Evolutionary conservation across 1,140 invertebrate genomes (phyloP), one percentile per base, ranked within the genome.

Genomic region (Orussus abietinus): DNA sequence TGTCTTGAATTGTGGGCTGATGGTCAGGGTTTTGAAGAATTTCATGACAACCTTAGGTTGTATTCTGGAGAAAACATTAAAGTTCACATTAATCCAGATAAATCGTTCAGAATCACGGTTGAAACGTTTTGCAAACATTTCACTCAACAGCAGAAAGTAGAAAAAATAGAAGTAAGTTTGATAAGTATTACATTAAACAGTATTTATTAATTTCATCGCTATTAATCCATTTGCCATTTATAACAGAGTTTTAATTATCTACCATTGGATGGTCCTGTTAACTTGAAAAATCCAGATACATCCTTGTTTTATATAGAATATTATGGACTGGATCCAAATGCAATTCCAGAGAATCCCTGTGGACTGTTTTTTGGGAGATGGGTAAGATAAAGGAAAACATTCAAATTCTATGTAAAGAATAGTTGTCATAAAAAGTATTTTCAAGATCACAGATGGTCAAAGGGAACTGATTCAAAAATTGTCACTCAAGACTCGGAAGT

Each of bases 91-190:
- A 51, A 65, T 14, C 39, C 61, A 13, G 62, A 80, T 1, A 77
- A 74, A 47, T 80, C 84, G 5, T 93, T 90, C 57, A 86, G 86
- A 76, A 79, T 94, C n/a, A 78, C 81, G 47, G 86, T 95, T 9
- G 90, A 94, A 70, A 85, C 86, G 5, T 94, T 90, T 70, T 88
- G 90, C 61, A 91, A 86, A 60, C 88, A 88, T 70, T 84, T 90
- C 46, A 77, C 76, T 9, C 83, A 85, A 59, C 67, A 73, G 25
- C 82, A 91, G 54, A 94, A 94, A 78, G 70, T 93, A 18, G 70
- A 84, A 3, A 90, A 86, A 71, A 90, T 96, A 51, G 90, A 95
- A 75, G 87, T 90, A 77, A 57, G 43, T 51, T 22, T 44, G 45
- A 28, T 37, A 45, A 22, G n/a, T 32, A 29, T 22, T n/a, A n/a